These are phyloP conservation scores for Papilio glaucus DNA, from an alignment of 1,140 invertebrate genomes.

Conservation along the genomic window DNA sequence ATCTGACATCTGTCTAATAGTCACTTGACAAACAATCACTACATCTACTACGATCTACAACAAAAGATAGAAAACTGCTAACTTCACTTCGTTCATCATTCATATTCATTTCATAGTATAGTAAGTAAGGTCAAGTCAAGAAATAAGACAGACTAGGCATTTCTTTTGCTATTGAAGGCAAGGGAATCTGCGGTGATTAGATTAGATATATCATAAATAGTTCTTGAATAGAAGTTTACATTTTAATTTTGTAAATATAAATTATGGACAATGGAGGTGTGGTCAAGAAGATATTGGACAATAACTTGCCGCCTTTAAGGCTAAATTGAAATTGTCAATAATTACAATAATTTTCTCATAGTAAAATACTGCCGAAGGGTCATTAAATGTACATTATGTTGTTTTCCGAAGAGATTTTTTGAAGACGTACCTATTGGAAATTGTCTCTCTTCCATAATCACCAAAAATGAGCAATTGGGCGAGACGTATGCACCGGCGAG, in stretches of 20 bases:
- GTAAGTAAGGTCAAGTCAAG: slow-evolving; percentile 29
- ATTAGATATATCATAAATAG: slow-evolving; percentile 13
- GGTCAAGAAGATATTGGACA: slow-evolving; percentile 28
- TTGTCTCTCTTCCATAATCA: not conserved
- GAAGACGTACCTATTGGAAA: not conserved
- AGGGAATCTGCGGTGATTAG: slow-evolving; percentile 21
- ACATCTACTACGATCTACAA: not conserved
- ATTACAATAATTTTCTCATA: slow-evolving; percentile 29
- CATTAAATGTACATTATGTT: slow-evolving; percentile 1
- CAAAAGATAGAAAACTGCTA: slow-evolving; percentile 19
- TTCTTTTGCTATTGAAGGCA: slow-evolving; percentile 13
- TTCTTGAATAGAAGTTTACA: slow-evolving; percentile 26
- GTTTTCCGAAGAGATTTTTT: not conserved
- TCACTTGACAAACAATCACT: no score
- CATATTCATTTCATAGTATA: not conserved
- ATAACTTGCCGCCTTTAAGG: slow-evolving; percentile 21
- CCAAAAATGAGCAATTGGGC: slow-evolving; percentile 93
- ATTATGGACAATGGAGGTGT: slow-evolving; percentile 28
- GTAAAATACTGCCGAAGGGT: slow-evolving; percentile 3
- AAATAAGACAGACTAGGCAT: not conserved
- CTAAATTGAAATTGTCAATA: slow-evolving; percentile 30
- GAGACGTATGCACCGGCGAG: slow-evolving; percentile 93
- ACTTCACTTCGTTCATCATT: slow-evolving; percentile 16
- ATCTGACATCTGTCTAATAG: no score
- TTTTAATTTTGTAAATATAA: slow-evolving; percentile 13